A percentile compares a stretch with the other conserved stretches of the same genome.
Conservation (phyloP, 2,888 invertebrate species). For the Gryllus longicercus region DNA sequence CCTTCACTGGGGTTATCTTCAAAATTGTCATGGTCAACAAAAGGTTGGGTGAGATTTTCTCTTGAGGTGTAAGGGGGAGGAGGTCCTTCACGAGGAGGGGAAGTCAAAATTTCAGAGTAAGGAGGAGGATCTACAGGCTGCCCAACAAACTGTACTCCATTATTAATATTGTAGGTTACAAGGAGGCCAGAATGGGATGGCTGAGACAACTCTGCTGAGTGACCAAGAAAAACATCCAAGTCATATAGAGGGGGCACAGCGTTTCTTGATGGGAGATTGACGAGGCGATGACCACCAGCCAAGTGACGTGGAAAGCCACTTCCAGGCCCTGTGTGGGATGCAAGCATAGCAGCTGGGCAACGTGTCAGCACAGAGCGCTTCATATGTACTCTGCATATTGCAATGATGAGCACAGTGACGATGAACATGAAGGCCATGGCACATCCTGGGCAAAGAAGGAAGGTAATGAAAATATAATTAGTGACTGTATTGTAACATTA, state of each 20-base stretch:
- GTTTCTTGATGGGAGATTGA: conserved; percentile 34
- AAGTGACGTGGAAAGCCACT: not conserved
- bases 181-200: conserved; percentile 42
- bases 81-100: conserved; percentile 48
- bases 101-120: conserved; percentile 46
- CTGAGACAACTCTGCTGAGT: conserved; percentile 36
- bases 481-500: not conserved
- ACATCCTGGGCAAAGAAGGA: conserved; percentile 44
- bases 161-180: conserved; percentile 49
- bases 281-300: conserved; percentile 20
- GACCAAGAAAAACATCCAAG: conserved; percentile 43
- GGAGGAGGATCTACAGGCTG: conserved; percentile 48
- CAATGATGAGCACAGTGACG: conserved; percentile 48
- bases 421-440: conserved; percentile 50
- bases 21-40: not conserved
- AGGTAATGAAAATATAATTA: conserved; percentile 12
- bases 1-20: conserved; percentile 24
- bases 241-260: conserved; percentile 41
- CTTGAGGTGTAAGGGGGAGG: conserved; percentile 51
- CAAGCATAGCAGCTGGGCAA: conserved; percentile 39
- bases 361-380: conserved; percentile 44
- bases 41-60: conserved; percentile 39
- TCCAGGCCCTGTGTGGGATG: not conserved
- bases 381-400: conserved; percentile 49
- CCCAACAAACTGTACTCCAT: conserved; percentile 48